Evolutionary conservation across 1,140 invertebrate species (phyloP), one percentile per base, ranked within the genome.

Genomic region (Araneus ventricosus): DNA sequence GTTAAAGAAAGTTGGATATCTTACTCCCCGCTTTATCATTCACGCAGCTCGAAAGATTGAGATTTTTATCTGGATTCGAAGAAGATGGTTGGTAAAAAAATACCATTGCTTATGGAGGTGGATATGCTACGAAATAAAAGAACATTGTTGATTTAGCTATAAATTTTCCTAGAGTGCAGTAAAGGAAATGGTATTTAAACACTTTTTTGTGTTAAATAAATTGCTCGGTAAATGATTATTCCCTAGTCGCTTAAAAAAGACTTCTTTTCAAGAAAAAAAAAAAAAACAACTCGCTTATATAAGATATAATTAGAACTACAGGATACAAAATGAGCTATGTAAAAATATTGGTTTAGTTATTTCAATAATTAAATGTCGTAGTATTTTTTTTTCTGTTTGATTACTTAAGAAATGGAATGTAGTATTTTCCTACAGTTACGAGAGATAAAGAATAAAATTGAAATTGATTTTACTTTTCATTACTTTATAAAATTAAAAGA

Each of bases 1-100:
- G 70, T 75, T 75, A 75, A 75, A 34, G 70, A 30, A 34, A 75
- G 70, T 75, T 75, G 70, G 70, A 75, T 75, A 75, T 75, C 70
- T 75, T 75, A 75, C 70, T 37, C 30, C 17, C 6, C 70, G 30
- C 14, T 37, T 75, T 75, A 75, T 75, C 70, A 75, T 75, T 75
- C 70, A 34, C 70, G 34, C 30, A 20, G 70, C 20, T 34, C 34
- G 70, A 75, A 75, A 75, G 37, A 75, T 75, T 27, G 34, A 75
- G 70, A 75, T 75, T 75, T 34, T 75, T 75, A 75, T 75, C 70
- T 75, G 14, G 30, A 37, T 20, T 20, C 14, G 14, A 75, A 75
- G 34, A 37, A 34, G 14, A 34, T 37, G 0, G 8, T 75, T 37
- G 8, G 1, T 0, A 6, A 20, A 75, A 75, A 75, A 75, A 37